Evolutionary conservation across 2,888 invertebrate genomes (phyloP).

Genomic region (Noctua janthina): DNA sequence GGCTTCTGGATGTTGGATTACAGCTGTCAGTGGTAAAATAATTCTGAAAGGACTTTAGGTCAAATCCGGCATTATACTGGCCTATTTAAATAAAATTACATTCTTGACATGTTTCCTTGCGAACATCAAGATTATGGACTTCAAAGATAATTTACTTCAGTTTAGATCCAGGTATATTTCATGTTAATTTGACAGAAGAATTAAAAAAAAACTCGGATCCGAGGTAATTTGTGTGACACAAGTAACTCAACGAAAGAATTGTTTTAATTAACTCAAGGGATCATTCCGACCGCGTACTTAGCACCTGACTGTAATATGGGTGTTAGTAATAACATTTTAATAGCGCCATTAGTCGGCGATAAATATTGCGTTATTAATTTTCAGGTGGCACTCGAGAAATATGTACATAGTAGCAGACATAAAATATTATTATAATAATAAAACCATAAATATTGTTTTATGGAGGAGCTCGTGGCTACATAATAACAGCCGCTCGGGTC

Average conservation of each 20-base stretch:
- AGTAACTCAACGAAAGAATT: conserved; percentile 44
- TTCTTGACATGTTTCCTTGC: not conserved
- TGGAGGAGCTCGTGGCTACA: too few relatives aligned
- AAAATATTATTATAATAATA: not conserved
- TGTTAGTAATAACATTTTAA: conserved; percentile 30
- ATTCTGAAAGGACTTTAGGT: not conserved
- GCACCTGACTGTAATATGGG: conserved; percentile 22
- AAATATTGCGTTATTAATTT: conserved; percentile 39
- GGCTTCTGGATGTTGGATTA: not conserved
- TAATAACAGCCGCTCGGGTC: too few relatives aligned
- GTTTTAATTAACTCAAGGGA: conserved; percentile 54
- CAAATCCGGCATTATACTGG: not conserved
- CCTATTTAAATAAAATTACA: not conserved
- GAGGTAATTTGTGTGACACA: conserved; percentile 44
- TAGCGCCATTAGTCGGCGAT: conserved; percentile 8
- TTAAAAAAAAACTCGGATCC: conserved; percentile 34
- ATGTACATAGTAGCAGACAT: not conserved
- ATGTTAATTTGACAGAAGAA: conserved; percentile 26
- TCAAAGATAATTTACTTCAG: not conserved
- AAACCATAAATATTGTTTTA: not conserved
- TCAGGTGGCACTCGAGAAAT: conserved; percentile 4
- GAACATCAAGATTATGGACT: not conserved
- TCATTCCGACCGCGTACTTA: conserved; percentile 38
- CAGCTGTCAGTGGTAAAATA: not conserved
- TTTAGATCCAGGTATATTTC: conserved; percentile 31